These are phyloP conservation scores for Drosophila nigrodunni DNA, from an alignment of 1,140 invertebrate genomes.

Conservation along the genomic window DNA sequence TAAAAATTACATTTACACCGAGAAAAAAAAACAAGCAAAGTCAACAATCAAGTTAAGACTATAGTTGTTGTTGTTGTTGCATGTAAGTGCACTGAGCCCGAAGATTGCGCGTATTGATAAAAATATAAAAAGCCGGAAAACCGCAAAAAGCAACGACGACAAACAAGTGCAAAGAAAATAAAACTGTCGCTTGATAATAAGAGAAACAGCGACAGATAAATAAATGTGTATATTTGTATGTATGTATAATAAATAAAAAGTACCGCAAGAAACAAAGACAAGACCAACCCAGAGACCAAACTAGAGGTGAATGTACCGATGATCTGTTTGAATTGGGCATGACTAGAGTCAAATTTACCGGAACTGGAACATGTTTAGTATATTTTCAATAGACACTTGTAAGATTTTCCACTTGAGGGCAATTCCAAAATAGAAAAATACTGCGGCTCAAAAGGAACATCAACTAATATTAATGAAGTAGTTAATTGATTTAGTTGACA, in stretches of 20 bases:
- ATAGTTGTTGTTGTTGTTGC: conserved; percentile 27
- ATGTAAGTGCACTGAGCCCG: conserved; percentile 39
- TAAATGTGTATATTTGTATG: conserved; percentile 13
- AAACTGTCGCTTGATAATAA: conserved; percentile 62
- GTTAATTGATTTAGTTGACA: conserved; percentile 37
- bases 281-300: conserved; percentile 49
- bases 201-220: conserved; percentile 28
- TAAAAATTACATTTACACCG: conserved; percentile 65
- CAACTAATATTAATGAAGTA: background rate
- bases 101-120: conserved; percentile 54
- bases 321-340: conserved; percentile 45
- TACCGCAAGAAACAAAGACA: conserved; percentile 65
- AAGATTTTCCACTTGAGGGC: conserved; percentile 52
- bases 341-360: conserved; percentile 25
- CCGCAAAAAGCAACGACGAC: conserved; percentile 53
- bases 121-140: conserved; percentile 65
- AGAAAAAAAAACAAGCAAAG: conserved; percentile 32
- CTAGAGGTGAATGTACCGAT: conserved; percentile 65
- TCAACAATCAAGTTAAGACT: conserved; percentile 38
- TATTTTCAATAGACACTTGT: background rate
- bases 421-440: conserved; percentile 50
- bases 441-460: background rate
- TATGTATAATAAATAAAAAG: conserved; percentile 48
- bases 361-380: conserved; percentile 59
- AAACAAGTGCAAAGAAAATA: conserved; percentile 31